phyloP scores from a whole-genome alignment of 2,888 invertebrate genomes.

The Meliscaeva auricollis region DNA sequence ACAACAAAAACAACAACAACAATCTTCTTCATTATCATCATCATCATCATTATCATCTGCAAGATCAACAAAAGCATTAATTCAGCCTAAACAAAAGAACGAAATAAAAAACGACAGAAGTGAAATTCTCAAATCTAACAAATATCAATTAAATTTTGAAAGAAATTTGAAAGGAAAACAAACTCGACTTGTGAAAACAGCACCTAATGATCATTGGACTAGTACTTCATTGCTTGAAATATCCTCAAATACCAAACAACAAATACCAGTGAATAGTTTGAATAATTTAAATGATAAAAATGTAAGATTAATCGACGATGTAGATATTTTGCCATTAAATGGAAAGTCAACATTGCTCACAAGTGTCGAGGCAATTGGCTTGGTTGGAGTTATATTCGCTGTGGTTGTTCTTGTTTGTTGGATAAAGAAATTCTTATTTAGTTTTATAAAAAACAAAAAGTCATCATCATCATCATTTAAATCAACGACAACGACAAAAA shows the following conservation, averaged over 20 bases:
- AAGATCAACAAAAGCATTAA: neutral
- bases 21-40: neutral
- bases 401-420: conserved; percentile 35
- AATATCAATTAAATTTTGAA: neutral
- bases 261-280: conserved; percentile 24
- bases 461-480: neutral
- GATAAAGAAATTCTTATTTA: conserved; percentile 26
- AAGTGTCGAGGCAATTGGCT: conserved; percentile 35
- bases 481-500: neutral
- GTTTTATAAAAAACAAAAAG: neutral
- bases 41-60: neutral
- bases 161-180: neutral
- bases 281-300: conserved; percentile 28
- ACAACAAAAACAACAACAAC: neutral
- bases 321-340: conserved; percentile 25
- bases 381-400: conserved; percentile 42
- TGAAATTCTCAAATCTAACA: neutral
- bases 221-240: conserved; percentile 6
- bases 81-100: neutral
- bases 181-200: neutral
- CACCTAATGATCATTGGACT: conserved; percentile 15
- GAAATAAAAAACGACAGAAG: neutral
- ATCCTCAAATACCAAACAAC: neutral
- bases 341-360: conserved; percentile 30
- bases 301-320: conserved; percentile 20